A percentile compares a stretch with the other conserved stretches of the same genome.
Evolutionary conservation across 2,113 vertebrate genomes (phyloP).

Genomic region (Perca flavescens): DNA sequence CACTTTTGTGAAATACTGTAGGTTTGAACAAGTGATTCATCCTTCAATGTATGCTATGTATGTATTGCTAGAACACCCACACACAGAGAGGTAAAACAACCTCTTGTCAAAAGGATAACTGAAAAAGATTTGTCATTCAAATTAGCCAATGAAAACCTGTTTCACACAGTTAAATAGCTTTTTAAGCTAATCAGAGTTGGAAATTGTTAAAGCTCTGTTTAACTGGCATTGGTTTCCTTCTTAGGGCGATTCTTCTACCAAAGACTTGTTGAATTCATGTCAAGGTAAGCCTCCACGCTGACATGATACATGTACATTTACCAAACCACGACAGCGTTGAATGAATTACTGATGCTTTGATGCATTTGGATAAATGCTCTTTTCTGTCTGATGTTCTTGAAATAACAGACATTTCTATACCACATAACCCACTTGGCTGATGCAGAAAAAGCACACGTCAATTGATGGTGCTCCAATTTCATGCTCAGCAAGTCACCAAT

Average conservation of each 20-base stretch:
- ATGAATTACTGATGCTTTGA: background rate
- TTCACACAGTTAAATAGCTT: background rate
- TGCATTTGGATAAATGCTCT: background rate
- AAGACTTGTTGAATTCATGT: slow-evolving; percentile 97
- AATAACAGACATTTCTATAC: slow-evolving; percentile 23
- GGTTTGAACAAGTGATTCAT: slow-evolving; percentile 7
- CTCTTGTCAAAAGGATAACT: background rate
- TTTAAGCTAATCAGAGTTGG: background rate
- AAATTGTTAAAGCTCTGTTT: background rate
- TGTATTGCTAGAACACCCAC: background rate
- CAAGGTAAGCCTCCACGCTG: slow-evolving; percentile 85
- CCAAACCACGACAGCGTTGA: background rate
- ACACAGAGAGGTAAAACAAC: background rate
- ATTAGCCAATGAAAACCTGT: background rate
- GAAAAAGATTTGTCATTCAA: background rate
- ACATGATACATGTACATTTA: background rate
- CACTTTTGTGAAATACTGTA: background rate
- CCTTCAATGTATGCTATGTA: background rate
- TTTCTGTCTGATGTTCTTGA: slow-evolving; percentile 7
- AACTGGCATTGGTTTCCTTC: slow-evolving; percentile 12
- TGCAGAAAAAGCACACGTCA: slow-evolving; percentile 2
- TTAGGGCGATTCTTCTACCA: slow-evolving; percentile 95
- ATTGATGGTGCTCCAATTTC: slow-evolving; percentile 14
- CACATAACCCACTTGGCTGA: background rate
- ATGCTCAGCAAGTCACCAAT: slow-evolving; percentile 29